These are phyloP conservation scores for Dryas iulia DNA, from an alignment of 1,140 invertebrate genomes.

Conservation along the genomic window DNA sequence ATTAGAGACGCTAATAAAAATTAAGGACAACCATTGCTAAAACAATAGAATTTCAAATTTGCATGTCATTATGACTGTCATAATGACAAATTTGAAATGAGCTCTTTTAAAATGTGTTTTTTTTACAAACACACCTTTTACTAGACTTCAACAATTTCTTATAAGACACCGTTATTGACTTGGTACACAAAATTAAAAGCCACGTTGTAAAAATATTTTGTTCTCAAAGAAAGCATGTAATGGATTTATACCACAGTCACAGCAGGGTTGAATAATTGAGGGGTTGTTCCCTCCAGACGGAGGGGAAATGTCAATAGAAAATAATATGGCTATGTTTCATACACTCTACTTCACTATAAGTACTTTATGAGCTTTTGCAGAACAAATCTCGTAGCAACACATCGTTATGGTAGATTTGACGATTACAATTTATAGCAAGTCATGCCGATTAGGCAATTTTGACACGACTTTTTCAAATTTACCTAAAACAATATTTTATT, in stretches of 20 bases:
- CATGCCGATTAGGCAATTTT: background rate
- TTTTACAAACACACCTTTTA: too few relatives aligned
- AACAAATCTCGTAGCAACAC: too few relatives aligned
- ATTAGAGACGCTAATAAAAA: too few relatives aligned
- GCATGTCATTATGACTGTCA: background rate
- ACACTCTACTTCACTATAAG: background rate
- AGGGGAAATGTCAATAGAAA: slow-evolving; percentile 37
- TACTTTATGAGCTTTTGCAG: background rate
- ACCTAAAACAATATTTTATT: too few relatives aligned
- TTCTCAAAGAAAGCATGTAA: slow-evolving; percentile 18
- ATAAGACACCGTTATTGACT: background rate
- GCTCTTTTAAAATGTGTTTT: too few relatives aligned
- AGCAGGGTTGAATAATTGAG: slow-evolving; percentile 37
- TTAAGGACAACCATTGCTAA: too few relatives aligned
- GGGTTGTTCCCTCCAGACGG: slow-evolving; percentile 42
- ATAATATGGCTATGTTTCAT: slow-evolving; percentile 15
- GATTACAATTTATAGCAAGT: background rate
- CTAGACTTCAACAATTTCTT: too few relatives aligned
- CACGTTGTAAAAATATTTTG: background rate
- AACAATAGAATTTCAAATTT: background rate
- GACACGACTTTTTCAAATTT: background rate
- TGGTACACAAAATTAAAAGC: background rate
- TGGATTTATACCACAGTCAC: slow-evolving; percentile 19
- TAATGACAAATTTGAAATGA: background rate
- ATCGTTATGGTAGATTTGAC: background rate